Percentiles rank a stretch among this genome's conserved stretches.
These are phyloP conservation scores for Cephalopterus ornatus DNA, from an alignment of 2,113 vertebrate species.

Conservation along the genomic window DNA sequence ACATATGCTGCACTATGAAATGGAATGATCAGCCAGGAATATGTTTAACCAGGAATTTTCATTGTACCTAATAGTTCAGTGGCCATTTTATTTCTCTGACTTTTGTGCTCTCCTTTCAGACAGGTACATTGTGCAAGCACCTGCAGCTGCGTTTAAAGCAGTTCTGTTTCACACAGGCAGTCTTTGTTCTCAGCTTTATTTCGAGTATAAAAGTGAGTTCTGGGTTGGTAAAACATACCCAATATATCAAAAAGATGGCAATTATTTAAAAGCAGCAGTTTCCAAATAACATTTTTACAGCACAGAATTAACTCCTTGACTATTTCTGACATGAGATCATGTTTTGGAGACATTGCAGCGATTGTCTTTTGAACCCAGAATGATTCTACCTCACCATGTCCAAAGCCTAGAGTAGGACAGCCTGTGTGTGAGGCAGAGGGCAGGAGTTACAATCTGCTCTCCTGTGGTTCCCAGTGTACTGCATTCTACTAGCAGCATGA, in stretches of 20 bases:
- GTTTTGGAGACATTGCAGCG: neutral
- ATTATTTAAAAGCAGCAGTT: constrained; percentile 15
- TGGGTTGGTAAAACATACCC: neutral
- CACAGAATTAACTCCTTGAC: neutral
- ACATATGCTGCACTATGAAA: neutral
- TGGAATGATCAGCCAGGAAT: neutral
- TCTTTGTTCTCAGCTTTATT: constrained; percentile 44
- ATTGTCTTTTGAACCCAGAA: neutral
- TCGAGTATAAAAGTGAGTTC: neutral
- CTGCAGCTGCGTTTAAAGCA: constrained; percentile 20
- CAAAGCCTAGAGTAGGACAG: neutral
- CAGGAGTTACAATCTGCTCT: neutral
- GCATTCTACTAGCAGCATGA: neutral
- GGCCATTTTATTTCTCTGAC: neutral
- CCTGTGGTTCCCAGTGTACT: neutral
- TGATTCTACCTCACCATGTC: neutral
- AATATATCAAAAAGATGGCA: neutral
- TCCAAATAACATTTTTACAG: neutral
- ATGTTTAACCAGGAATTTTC: neutral
- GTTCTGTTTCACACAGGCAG: neutral
- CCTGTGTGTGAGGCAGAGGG: neutral
- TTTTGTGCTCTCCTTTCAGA: neutral
- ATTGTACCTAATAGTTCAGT: neutral
- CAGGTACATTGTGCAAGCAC: neutral
- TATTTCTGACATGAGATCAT: neutral